A percentile compares a stretch with the other conserved stretches of the same genome.
phyloP scores from a whole-genome alignment of 2,797 vertebrate species.

The Clarias pachynema region DNA sequence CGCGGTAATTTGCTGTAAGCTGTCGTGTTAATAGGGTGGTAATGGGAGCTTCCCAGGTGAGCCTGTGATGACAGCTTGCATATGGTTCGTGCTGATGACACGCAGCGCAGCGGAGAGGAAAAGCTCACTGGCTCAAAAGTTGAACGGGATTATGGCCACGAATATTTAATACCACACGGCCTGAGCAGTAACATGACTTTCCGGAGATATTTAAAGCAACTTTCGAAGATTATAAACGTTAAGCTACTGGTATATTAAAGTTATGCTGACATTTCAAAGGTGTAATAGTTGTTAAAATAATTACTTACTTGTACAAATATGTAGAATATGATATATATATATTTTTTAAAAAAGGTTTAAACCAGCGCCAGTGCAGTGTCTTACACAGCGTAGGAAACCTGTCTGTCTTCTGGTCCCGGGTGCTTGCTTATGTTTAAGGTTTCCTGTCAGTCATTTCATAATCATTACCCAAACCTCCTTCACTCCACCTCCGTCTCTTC shows the following conservation, averaged over 20 bases:
- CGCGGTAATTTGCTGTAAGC: constrained; percentile 57
- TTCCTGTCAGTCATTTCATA: constrained; percentile 4
- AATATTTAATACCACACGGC: not conserved
- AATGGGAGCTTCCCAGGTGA: constrained; percentile 44
- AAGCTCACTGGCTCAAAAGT: constrained; percentile 1
- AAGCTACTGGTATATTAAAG: not conserved
- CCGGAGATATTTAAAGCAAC: not conserved
- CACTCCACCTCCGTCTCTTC: constrained; percentile 15
- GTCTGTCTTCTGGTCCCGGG: not conserved
- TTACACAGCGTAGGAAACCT: not conserved
- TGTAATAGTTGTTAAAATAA: not conserved
- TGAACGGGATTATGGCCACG: not conserved
- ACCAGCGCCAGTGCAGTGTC: not conserved
- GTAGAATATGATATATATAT: not conserved
- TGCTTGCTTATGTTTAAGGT: not conserved
- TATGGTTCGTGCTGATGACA: constrained; percentile 32
- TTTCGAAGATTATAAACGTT: no score
- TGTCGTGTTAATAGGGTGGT: constrained; percentile 53
- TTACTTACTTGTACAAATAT: not conserved
- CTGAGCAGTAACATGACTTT: not conserved
- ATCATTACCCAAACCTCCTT: not conserved
- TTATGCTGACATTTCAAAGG: not conserved
- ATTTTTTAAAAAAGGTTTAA: not conserved
- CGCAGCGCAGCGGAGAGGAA: constrained; percentile 20
- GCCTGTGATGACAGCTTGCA: constrained; percentile 41